These are phyloP conservation scores for Clangula hyemalis DNA, from an alignment of 2,797 vertebrate species.

Conservation along the genomic window DNA sequence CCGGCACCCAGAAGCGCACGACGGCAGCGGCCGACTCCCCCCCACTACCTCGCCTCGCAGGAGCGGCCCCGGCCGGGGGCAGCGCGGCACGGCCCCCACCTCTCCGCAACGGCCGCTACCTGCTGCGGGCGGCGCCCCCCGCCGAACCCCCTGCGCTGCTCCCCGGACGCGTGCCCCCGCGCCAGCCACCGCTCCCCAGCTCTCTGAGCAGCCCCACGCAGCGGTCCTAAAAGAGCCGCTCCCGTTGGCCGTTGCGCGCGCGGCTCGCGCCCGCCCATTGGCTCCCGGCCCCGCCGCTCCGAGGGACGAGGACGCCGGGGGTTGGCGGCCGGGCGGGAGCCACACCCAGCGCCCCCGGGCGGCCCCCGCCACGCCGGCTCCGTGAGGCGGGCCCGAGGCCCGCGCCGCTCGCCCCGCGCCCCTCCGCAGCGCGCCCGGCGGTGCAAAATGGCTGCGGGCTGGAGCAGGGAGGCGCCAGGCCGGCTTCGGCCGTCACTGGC, in stretches of 20 bases:
- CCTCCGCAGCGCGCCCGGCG: too few species aligned
- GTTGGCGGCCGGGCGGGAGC: not conserved
- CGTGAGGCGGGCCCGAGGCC: too few species aligned
- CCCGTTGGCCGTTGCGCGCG: slow-evolving; percentile 53
- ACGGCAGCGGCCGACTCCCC: not conserved
- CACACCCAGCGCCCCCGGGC: not conserved
- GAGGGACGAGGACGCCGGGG: not conserved
- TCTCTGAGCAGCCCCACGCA: not conserved
- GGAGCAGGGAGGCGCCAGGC: too few species aligned
- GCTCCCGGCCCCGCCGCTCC: not conserved
- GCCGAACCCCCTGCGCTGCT: rapidly evolving
- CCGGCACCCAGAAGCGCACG: not conserved
- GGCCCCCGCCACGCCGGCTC: not conserved
- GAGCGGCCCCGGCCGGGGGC: not conserved
- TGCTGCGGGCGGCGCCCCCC: not conserved
- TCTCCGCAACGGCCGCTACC: not conserved
- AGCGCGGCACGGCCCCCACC: not conserved
- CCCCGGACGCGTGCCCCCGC: not conserved
- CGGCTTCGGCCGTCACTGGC: too few species aligned
- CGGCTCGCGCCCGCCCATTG: not conserved
- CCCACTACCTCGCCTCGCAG: not conserved
- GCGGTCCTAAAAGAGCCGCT: not conserved
- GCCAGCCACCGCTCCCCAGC: not conserved
- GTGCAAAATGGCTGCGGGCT: too few species aligned
- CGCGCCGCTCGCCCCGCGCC: not conserved